Evolutionary conservation across 2,113 vertebrate species (phyloP).

Genomic region (Muntiacus muntjak): DNA sequence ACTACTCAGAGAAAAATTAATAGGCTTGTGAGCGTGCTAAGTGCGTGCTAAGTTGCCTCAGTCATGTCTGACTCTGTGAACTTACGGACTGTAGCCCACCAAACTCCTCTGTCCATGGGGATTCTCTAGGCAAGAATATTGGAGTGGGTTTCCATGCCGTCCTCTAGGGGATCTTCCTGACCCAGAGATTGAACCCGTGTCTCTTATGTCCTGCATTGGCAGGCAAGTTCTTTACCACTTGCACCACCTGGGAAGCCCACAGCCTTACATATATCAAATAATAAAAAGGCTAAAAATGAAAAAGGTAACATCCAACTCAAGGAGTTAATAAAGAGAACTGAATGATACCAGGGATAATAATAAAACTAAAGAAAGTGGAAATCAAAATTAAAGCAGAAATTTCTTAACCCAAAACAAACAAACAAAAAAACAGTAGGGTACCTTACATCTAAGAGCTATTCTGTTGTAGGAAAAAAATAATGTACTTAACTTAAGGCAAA

Average conservation of each 20-base stretch:
- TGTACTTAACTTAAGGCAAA: not conserved
- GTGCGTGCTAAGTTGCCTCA: not conserved
- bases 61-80: not conserved
- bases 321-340: not conserved
- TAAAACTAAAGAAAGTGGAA: not conserved
- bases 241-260: not conserved
- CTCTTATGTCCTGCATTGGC: not conserved
- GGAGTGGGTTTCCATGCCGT: not conserved
- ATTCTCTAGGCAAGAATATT: not conserved
- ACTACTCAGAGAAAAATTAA: not conserved
- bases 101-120: not conserved
- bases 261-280: not conserved
- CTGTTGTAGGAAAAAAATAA: not conserved
- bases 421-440: not conserved
- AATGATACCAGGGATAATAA: not conserved
- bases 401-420: not conserved
- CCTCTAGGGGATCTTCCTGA: not conserved
- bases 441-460: not conserved
- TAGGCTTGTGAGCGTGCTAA: not conserved
- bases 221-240: not conserved
- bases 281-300: not conserved
- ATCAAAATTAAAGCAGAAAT: not conserved
- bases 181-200: accelerated
- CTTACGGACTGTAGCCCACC: not conserved
- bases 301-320: not conserved